phyloP scores from a whole-genome alignment of 2,113 vertebrate genomes.

The Hippopotamus amphibius region DNA sequence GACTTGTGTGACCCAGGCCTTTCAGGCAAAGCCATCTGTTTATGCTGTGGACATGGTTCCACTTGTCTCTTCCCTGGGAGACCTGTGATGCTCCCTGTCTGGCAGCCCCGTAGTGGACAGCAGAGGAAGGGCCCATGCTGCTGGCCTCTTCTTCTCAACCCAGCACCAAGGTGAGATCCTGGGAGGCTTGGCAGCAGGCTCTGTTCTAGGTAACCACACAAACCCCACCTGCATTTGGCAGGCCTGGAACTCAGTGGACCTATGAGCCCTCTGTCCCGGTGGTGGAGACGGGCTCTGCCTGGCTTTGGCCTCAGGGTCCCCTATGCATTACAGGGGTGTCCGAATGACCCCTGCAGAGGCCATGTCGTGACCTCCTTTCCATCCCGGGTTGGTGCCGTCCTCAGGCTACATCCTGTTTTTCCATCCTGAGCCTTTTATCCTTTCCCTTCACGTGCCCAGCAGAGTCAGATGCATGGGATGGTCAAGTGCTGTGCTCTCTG shows the following conservation, averaged over 20 bases:
- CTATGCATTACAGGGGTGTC: neutral
- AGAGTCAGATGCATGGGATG: neutral
- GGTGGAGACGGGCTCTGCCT: rapidly evolving
- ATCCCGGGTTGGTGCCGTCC: neutral
- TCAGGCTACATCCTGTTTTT: neutral
- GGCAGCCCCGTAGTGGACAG: rapidly evolving
- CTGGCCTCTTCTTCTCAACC: rapidly evolving
- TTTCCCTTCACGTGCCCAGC: rapidly evolving
- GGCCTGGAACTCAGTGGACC: neutral
- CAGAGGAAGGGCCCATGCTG: neutral
- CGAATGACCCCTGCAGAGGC: rapidly evolving
- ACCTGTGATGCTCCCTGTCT: neutral
- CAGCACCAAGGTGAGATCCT: rapidly evolving
- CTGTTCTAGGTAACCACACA: neutral
- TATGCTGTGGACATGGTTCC: too few relatives aligned
- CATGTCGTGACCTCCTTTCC: neutral
- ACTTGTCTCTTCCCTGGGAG: rapidly evolving
- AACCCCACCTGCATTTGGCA: neutral
- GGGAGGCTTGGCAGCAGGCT: rapidly evolving
- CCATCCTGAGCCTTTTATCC: neutral
- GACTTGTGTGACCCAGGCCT: neutral
- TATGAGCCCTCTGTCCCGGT: neutral
- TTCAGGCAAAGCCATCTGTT: too few relatives aligned
- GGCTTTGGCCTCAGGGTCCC: neutral
- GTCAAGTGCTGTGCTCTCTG: rapidly evolving